Conservation (phyloP, 1,140 invertebrate species). For the Zaprionus capensis region DNA sequence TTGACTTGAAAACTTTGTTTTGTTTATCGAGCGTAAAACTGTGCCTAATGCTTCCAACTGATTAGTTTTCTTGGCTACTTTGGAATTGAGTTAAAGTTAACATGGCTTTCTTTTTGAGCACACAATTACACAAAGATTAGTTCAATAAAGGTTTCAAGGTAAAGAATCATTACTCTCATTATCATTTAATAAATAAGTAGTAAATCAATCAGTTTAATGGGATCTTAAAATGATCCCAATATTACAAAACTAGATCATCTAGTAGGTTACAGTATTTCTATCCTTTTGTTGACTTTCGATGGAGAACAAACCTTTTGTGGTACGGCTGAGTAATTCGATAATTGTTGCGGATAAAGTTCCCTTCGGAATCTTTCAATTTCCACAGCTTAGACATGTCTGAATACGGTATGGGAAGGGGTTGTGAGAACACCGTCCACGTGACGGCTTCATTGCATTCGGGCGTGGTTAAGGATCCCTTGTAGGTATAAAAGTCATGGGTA, state of each 20-base stretch:
- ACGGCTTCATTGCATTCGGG: conserved; percentile 95
- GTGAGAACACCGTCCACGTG: conserved; percentile 94
- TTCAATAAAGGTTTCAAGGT: no score
- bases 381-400: conserved; percentile 87
- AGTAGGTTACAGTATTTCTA: background rate
- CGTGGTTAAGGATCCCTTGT: conserved; percentile 94
- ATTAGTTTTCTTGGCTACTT: background rate
- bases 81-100: background rate
- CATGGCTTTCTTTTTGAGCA: background rate
- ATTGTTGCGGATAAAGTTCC: conserved; percentile 52
- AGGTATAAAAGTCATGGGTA: conserved; percentile 89
- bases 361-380: conserved; percentile 43
- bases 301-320: conserved; percentile 86
- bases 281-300: conserved; percentile 52
- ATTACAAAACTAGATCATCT: background rate
- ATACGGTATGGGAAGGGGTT: conserved; percentile 90
- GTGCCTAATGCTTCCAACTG: background rate
- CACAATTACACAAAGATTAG: background rate
- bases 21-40: no score
- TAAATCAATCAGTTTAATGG: background rate
- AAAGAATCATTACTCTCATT: no score
- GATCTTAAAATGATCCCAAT: background rate
- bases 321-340: conserved; percentile 75
- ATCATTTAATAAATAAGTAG: background rate
- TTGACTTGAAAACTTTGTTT: background rate